Evolutionary conservation across 1,140 invertebrate genomes (phyloP).

Genomic region (Ceratina japonica): DNA sequence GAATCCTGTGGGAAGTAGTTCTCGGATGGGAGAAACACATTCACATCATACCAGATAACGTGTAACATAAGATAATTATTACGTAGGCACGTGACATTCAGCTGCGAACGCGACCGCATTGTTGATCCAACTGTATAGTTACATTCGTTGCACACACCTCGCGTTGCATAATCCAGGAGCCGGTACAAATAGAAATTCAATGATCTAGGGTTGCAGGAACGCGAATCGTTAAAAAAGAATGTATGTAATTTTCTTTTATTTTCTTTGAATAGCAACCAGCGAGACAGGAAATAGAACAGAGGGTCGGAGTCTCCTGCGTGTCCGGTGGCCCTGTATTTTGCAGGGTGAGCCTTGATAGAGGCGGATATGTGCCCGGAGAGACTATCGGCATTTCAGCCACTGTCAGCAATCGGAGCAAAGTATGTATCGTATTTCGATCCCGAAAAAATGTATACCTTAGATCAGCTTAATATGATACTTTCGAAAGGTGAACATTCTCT

Average conservation of each 20-base stretch:
- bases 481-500: not conserved
- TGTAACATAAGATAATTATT: conserved; percentile 52
- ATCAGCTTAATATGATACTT: conserved; percentile 16
- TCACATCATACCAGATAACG: conserved; percentile 33
- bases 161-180: conserved; percentile 33
- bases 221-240: not conserved
- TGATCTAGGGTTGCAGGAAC: not conserved
- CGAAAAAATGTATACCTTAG: conserved; percentile 22
- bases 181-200: not conserved
- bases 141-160: conserved; percentile 44
- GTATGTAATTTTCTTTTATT: not conserved
- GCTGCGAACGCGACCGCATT: conserved; percentile 43
- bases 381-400: conserved; percentile 92
- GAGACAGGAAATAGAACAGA: conserved; percentile 93
- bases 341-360: conserved; percentile 91
- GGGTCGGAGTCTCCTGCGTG: conserved; percentile 91
- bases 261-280: conserved; percentile 88
- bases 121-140: conserved; percentile 40
- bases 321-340: conserved; percentile 90
- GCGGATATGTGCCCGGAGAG: conserved; percentile 96
- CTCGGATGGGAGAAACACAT: not conserved
- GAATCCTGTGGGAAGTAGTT: not conserved
- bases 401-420: conserved; percentile 91
- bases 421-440: conserved; percentile 75
- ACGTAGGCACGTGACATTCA: conserved; percentile 56